Conservation (phyloP, 2,113 vertebrate genomes). For the Zingel zingel region DNA sequence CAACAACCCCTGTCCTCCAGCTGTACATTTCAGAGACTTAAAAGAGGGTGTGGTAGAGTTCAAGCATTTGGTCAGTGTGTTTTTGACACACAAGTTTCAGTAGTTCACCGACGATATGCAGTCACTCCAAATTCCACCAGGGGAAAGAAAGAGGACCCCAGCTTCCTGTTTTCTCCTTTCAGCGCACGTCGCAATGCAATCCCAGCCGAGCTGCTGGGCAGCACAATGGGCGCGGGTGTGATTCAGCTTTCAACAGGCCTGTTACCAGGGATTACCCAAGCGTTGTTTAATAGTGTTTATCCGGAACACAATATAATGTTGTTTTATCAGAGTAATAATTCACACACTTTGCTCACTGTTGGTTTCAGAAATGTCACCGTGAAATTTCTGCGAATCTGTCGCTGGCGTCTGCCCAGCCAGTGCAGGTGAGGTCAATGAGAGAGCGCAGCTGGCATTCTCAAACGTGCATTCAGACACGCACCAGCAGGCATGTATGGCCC, state of each 20-base stretch:
- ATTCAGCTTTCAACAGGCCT: constrained; percentile 77
- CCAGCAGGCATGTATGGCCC: constrained; percentile 73
- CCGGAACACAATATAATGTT: constrained; percentile 63
- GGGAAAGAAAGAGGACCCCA: constrained; percentile 12
- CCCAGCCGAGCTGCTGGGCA: constrained; percentile 13
- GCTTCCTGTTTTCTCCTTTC: constrained; percentile 65
- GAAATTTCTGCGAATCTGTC: constrained; percentile 77
- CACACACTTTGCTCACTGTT: constrained; percentile 61
- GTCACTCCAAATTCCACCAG: constrained; percentile 54
- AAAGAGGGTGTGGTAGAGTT: constrained; percentile 47
- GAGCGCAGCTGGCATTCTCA: constrained; percentile 72
- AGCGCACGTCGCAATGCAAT: constrained; percentile 55
- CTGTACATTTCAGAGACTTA: constrained; percentile 68
- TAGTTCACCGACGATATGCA: constrained; percentile 52
- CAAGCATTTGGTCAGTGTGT: constrained; percentile 58
- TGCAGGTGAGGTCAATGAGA: constrained; percentile 80
- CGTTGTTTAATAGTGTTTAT: constrained; percentile 65
- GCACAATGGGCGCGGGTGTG: constrained; percentile 49
- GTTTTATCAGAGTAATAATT: constrained; percentile 71
- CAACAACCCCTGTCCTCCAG: constrained; percentile 50
- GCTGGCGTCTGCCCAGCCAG: constrained; percentile 63
- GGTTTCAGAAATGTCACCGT: constrained; percentile 72
- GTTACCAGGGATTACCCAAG: constrained; percentile 74
- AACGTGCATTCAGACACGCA: constrained; percentile 86
- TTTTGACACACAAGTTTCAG: constrained; percentile 54